Evolutionary conservation across 1,140 invertebrate genomes (phyloP).

Genomic region (Trichonephila clavata): DNA sequence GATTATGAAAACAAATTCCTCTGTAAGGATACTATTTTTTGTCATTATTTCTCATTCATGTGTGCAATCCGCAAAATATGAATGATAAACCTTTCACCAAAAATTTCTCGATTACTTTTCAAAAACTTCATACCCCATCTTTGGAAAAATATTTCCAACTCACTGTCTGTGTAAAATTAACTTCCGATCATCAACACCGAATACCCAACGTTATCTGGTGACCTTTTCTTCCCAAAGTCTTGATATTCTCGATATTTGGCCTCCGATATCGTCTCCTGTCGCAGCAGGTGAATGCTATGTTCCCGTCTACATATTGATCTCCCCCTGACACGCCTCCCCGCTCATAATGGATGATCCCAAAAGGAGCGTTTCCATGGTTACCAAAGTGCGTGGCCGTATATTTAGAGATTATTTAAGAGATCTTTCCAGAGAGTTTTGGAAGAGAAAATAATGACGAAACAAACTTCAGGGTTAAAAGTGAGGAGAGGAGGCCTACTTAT

Average conservation of each 20-base stretch:
- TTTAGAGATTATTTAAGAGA: constrained; percentile 59
- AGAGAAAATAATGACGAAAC: constrained; percentile 30
- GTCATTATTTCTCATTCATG: no score
- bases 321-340: constrained; percentile 7
- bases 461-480: constrained; percentile 7
- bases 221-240: not conserved
- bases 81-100: no score
- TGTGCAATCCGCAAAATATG: no score
- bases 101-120: no score
- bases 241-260: constrained; percentile 17
- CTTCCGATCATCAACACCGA: not conserved
- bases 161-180: not conserved
- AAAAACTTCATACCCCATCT: no score
- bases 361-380: constrained; percentile 31
- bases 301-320: constrained; percentile 33
- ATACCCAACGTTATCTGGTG: not conserved
- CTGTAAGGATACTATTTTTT: no score
- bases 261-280: constrained; percentile 9
- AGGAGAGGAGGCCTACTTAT: constrained; percentile 15
- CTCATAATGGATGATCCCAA: constrained; percentile 48
- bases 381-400: constrained; percentile 40
- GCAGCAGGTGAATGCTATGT: constrained; percentile 37
- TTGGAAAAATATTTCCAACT: no score
- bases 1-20: no score
- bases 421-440: constrained; percentile 22